Evolutionary conservation across 2,888 invertebrate species (phyloP), one percentile per base, ranked within the genome.

Genomic region (Mamestra brassicae): DNA sequence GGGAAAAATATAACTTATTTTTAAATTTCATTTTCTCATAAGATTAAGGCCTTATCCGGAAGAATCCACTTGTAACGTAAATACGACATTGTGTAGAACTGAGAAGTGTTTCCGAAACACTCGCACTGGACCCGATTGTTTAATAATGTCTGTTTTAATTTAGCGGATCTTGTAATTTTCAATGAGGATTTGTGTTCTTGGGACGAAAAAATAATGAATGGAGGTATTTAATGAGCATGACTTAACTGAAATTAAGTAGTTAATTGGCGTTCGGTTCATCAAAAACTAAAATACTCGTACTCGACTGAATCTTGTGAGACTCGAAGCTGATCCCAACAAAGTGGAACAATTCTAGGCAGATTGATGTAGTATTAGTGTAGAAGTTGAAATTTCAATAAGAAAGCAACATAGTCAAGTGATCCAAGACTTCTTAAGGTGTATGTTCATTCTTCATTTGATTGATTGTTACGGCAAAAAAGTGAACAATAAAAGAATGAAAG

Each of bases 1-100:
- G 7, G 17, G 26, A 67, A 15, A 67, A 66, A 10, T 11, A 34
- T 10, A 26, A 3, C 26, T 36, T 6, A 69, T 17, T 50, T 50
- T 15, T 63, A 17, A 42, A 34, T 13, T 3, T 42, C 42, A 5
- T 5, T 38, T 26, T 15, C 4, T 13, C 17, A 2, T 11, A 50
- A 64, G 34, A 11, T 26, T 62, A 90, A 92, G 90, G 90, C 92
- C 92, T 94, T 94, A 95, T 93, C 93, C 95, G 95, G 94, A 95
- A 95, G 94, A 93, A 90, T 91, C 93, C 93, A 94, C 95, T 96
- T 95, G 95, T 95, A 93, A 95, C 94, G 95, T 95, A 95, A 95
- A 95, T 95, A 94, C 93, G 88, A 89, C 86, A 93, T 94, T 95
- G 94, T 94, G 90, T 76, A 82, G 65, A 55, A 79, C 83, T 85